These are phyloP conservation scores for Siphlonurus alternatus DNA, from an alignment of 2,888 invertebrate genomes.

Conservation along the genomic window DNA sequence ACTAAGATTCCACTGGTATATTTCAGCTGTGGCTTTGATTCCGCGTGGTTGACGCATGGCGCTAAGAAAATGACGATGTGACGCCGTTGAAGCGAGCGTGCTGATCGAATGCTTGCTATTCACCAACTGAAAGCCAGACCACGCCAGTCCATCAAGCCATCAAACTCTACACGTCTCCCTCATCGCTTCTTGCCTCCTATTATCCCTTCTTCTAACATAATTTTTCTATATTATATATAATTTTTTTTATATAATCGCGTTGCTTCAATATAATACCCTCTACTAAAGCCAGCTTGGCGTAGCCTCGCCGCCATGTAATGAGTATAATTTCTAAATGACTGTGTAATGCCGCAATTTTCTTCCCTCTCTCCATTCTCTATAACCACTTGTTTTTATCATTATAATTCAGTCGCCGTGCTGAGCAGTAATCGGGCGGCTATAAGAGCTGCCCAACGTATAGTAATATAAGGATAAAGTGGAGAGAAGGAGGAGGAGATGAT, in stretches of 20 bases:
- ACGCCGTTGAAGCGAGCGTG: background rate
- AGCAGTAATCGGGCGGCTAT: background rate
- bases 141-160: background rate
- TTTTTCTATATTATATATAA: constrained; percentile 1
- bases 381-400: background rate
- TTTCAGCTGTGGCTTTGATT: background rate
- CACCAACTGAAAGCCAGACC: background rate
- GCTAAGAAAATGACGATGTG: background rate
- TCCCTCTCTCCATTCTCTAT: background rate
- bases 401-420: background rate
- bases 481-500: background rate
- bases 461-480: background rate
- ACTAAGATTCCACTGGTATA: too few relatives aligned
- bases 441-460: background rate
- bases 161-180: background rate
- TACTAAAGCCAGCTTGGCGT: background rate
- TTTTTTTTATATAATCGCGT: background rate
- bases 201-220: constrained; percentile 4
- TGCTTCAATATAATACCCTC: constrained; percentile 1
- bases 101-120: constrained; percentile 2
- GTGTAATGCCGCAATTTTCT: constrained; percentile 3
- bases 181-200: constrained; percentile 3
- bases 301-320: constrained; percentile 1
- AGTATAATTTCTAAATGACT: constrained; percentile 4
- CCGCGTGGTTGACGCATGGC: background rate